Conservation (phyloP, 2,113 vertebrate genomes). For the Sinocyclocheilus rhinocerous region DNA sequence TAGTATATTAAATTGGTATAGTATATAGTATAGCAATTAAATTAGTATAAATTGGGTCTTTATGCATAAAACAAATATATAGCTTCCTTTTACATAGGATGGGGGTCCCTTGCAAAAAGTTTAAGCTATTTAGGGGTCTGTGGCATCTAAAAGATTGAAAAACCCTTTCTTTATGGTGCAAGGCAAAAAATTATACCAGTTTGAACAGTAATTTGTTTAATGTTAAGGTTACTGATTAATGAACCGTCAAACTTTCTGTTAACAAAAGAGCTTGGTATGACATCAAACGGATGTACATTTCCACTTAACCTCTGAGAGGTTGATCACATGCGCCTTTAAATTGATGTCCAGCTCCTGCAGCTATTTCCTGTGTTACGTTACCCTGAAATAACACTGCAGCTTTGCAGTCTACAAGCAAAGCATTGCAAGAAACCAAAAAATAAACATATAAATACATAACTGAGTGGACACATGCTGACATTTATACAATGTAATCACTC, state of each 20-base stretch:
- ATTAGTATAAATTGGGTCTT: background rate
- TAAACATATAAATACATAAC: background rate
- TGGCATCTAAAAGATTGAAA: background rate
- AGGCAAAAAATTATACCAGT: background rate
- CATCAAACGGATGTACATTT: constrained; percentile 9
- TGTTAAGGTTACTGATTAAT: background rate
- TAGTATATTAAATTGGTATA: background rate
- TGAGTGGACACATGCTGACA: background rate
- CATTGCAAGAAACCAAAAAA: background rate
- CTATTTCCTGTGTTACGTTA: constrained; percentile 33
- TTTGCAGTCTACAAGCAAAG: background rate
- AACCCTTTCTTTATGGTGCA: background rate
- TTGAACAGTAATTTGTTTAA: background rate
- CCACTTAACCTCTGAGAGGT: constrained; percentile 23
- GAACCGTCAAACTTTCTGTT: constrained; percentile 13
- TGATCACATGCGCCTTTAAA: constrained; percentile 19
- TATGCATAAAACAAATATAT: background rate
- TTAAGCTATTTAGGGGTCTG: background rate
- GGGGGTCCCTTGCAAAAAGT: background rate
- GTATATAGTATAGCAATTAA: background rate
- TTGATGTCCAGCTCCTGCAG: constrained; percentile 18
- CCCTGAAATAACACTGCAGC: constrained; percentile 17
- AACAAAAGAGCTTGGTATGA: background rate
- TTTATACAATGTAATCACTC: constrained; percentile 4
- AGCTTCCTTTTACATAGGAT: background rate